Base-by-base conservation (phyloP, 2,888 invertebrate genomes). In the Fragum sueziense region DNA sequence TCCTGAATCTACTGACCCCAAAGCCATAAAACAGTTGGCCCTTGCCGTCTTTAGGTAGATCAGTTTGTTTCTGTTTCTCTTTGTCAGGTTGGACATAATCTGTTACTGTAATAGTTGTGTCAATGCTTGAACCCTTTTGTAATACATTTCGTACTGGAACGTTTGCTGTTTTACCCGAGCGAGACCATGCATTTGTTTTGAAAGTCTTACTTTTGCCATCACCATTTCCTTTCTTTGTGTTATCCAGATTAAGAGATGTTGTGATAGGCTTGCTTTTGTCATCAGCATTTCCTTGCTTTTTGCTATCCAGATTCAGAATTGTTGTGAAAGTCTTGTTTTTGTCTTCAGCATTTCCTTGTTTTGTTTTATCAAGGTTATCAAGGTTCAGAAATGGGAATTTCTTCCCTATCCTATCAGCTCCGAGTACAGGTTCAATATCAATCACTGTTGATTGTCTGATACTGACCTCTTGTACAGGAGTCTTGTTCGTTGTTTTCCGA, bases 341-440 rank as follows among this genome's bases (percentile, higher is more conserved):
- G 2, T 20, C 17, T 47, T 47, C 47, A 20, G 14, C 20, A 3
- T 47, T n/a, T 20, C 7, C 17, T 4, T 47, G 4, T 33, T 61
- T 14, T 22, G 31, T 52, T 9, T 62, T 54, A 2, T 0, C 25
- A 33, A 29, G 14, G 20, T n/a, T 31, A 27, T 76, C 72, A 33
- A 69, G 22, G 62, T 52, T 77, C 0, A 79, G 72, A 29, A 79
- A 79, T 20, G 75, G 79, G 52, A 79, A 79, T 59, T 62, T 79
- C 61, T 79, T 79, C 7, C 71, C 72, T 25, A 79, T 47, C 70
- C 75, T 79, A 57, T 79, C 75, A 4, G 69, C 54, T 29, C 62
- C 79, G 29, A 79, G 51, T n/a, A 79, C 62, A 11, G 79, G 79
- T 33, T 79, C 75, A 61, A 68, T 57, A 57, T 79, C 79, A 25